Evolutionary conservation across 1,140 invertebrate species (phyloP).

Genomic region (Bombus polaris): DNA sequence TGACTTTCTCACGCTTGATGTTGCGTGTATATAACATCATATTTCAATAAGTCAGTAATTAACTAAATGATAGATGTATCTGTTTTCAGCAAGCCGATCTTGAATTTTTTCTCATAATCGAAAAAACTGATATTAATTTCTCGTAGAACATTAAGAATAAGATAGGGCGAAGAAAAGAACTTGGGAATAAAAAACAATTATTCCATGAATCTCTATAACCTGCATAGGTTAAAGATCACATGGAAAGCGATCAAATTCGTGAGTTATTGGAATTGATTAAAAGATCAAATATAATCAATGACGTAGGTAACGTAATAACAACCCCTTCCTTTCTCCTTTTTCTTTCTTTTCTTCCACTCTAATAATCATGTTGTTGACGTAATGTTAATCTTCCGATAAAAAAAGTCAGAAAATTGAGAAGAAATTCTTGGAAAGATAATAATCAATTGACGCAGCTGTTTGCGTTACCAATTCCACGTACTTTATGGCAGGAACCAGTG

Average conservation of each 20-base stretch:
- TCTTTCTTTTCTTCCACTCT: not conserved
- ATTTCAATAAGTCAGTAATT: not conserved
- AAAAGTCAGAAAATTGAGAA: not conserved
- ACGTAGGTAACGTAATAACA: no score
- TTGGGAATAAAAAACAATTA: no score
- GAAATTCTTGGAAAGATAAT: not conserved
- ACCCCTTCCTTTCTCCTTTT: not conserved
- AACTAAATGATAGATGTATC: not conserved
- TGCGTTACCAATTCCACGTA: not conserved
- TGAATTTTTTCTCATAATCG: not conserved
- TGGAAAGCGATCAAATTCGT: no score
- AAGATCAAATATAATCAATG: no score
- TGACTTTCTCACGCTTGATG: not conserved
- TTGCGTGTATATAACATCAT: not conserved
- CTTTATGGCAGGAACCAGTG: not conserved
- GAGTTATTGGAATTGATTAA: no score
- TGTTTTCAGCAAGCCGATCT: not conserved
- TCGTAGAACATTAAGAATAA: no score
- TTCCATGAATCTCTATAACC: no score
- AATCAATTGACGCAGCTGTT: not conserved
- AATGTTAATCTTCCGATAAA: not conserved
- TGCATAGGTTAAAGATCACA: no score
- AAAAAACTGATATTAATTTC: not conserved
- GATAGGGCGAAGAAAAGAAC: no score
- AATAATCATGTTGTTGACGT: not conserved